These are phyloP conservation scores for Thunnus maccoyii DNA, from an alignment of 2,113 vertebrate species.

Conservation along the genomic window DNA sequence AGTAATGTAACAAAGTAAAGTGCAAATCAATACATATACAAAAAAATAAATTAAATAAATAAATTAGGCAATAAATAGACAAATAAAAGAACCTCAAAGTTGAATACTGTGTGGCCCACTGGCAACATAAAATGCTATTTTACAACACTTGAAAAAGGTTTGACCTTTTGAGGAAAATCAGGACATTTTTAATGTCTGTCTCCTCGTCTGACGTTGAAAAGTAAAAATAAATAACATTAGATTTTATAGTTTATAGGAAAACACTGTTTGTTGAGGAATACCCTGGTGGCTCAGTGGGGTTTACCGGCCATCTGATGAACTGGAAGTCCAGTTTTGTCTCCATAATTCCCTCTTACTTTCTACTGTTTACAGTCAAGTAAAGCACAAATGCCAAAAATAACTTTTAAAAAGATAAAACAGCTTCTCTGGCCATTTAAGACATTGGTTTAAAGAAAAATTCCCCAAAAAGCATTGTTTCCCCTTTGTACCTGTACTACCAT, in stretches of 20 bases:
- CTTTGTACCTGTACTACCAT: constrained; percentile 25
- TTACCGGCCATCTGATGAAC: constrained; percentile 29
- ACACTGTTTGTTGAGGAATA: constrained; percentile 48
- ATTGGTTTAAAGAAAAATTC: constrained; percentile 5
- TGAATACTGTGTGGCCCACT: constrained; percentile 75
- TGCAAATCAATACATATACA: constrained; percentile 79
- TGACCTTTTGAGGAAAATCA: constrained; percentile 76
- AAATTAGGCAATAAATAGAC: constrained; percentile 72
- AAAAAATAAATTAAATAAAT: constrained; percentile 72
- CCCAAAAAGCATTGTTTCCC: constrained; percentile 1
- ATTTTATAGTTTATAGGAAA: constrained; percentile 55
- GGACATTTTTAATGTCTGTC: constrained; percentile 82
- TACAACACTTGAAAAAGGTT: constrained; percentile 79
- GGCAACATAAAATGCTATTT: constrained; percentile 70
- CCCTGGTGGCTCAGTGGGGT: constrained; percentile 44
- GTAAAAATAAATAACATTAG: constrained; percentile 58
- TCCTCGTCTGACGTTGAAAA: constrained; percentile 53
- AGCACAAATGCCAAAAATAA: constrained; percentile 41
- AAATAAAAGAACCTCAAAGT: constrained; percentile 63
- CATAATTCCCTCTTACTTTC: neutral
- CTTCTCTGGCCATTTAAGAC: constrained; percentile 29
- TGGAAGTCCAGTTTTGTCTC: constrained; percentile 16
- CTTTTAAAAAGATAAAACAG: constrained; percentile 18
- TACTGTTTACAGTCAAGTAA: constrained; percentile 27
- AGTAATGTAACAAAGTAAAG: constrained; percentile 82